These are phyloP conservation scores for Diarsia mendica DNA, from an alignment of 2,888 invertebrate species.

Conservation along the genomic window DNA sequence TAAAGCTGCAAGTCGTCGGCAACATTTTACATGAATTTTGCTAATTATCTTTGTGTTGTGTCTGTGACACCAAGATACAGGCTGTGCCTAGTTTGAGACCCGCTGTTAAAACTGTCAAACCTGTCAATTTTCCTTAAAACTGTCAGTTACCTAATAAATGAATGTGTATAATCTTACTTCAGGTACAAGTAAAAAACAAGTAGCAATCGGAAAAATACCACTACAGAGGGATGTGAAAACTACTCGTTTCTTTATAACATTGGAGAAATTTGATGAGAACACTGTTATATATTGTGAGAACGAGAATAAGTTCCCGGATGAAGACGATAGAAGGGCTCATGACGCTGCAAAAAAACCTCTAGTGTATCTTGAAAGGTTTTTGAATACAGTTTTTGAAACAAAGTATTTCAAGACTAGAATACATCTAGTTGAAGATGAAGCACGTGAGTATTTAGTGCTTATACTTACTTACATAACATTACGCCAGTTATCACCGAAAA, in stretches of 20 bases:
- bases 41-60: no score
- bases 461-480: neutral
- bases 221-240: fast-evolving
- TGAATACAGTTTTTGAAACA: neutral
- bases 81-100: no score
- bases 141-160: no score
- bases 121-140: no score
- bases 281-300: neutral
- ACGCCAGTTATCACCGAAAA: neutral
- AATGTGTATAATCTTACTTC: neutral
- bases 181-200: neutral
- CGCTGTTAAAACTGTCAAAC: no score
- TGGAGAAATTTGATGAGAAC: constrained; percentile 28
- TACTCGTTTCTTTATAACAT: neutral
- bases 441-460: neutral
- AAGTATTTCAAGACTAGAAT: neutral
- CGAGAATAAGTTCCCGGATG: no score
- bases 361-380: neutral
- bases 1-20: no score
- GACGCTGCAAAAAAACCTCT: neutral
- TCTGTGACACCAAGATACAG: no score
- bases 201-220: neutral
- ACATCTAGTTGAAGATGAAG: neutral
- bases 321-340: neutral
- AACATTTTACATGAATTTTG: no score